Conservation (phyloP, 2,113 vertebrate genomes). For the Halcyon malimbica region DNA sequence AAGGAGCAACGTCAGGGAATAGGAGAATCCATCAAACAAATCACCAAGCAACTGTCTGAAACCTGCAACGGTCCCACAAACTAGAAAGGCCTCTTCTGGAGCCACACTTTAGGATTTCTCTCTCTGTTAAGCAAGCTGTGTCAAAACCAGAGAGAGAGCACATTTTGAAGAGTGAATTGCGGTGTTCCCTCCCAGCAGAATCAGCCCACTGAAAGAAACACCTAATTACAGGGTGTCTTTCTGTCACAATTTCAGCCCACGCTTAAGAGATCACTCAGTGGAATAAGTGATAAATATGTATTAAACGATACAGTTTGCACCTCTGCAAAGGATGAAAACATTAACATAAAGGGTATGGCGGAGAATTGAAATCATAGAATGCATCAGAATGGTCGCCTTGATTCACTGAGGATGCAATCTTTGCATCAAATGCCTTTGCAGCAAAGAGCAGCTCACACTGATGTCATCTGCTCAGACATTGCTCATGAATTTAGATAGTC, state of each 20-base stretch:
- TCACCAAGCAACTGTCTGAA: neutral
- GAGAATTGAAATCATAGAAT: neutral
- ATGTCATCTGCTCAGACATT: no score
- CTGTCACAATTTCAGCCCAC: neutral
- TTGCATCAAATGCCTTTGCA: neutral
- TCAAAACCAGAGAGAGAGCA: neutral
- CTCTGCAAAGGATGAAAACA: neutral
- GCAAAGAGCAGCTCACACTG: neutral
- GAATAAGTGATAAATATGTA: neutral
- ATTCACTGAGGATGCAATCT: accelerated
- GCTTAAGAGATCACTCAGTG: neutral
- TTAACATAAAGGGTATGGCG: neutral
- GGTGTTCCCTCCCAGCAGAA: neutral
- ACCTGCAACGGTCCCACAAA: neutral
- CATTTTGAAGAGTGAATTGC: neutral
- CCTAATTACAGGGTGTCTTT: neutral
- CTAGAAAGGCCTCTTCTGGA: slow-evolving; percentile 44
- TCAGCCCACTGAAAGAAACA: neutral
- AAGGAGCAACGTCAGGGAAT: neutral
- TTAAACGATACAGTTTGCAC: neutral
- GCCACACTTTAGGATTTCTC: neutral
- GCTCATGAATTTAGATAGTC: no score
- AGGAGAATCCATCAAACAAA: neutral
- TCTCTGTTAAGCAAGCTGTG: neutral
- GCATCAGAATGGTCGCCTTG: neutral